A percentile compares a stretch with the other conserved stretches of the same genome.
phyloP scores from a whole-genome alignment of 2,113 vertebrate species.

The Phalacrocorax pelagicus region DNA sequence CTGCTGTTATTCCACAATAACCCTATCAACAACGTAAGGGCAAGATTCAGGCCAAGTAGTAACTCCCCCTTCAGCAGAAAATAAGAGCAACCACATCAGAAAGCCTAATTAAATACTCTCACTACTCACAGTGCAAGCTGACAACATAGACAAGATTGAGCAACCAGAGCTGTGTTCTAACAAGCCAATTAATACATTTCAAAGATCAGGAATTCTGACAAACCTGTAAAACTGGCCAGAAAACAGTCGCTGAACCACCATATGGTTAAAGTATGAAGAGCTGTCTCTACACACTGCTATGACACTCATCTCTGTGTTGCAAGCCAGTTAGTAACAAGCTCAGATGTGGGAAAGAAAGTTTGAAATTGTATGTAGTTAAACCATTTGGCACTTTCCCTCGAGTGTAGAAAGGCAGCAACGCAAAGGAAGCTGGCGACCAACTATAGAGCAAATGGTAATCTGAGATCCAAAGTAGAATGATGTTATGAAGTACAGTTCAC shows the following conservation, averaged over 20 bases:
- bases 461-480: not conserved
- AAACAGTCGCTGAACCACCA: not conserved
- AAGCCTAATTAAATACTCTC: not conserved
- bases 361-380: not conserved
- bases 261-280: not conserved
- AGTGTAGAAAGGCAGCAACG: not conserved
- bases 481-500: not conserved
- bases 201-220: not conserved
- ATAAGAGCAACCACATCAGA: not conserved
- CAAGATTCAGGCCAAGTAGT: not conserved
- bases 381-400: not conserved
- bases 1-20: not conserved
- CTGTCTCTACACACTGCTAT: not conserved
- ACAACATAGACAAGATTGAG: not conserved
- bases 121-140: not conserved
- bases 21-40: not conserved
- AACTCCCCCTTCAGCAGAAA: not conserved
- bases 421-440: not conserved
- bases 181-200: not conserved
- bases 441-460: not conserved
- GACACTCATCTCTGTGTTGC: not conserved
- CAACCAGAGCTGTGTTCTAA: not conserved
- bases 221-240: not conserved
- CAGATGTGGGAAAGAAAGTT: not conserved
- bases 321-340: not conserved